Evolutionary conservation across 2,113 vertebrate genomes (phyloP).

Genomic region (Heloderma charlesbogerti): DNA sequence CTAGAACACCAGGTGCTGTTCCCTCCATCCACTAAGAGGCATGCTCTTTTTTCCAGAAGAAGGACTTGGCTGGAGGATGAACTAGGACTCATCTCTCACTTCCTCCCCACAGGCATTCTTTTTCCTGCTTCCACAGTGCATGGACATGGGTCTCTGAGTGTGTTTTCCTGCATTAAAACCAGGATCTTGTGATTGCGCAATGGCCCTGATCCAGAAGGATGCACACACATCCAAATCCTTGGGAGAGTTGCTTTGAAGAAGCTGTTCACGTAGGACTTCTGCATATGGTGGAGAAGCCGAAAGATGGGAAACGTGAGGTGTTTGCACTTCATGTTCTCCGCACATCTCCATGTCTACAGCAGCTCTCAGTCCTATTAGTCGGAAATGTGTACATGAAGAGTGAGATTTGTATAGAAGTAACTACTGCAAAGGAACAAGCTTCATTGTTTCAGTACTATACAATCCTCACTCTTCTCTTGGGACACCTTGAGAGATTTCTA

Average conservation of each 20-base stretch:
- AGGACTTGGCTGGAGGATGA: not conserved
- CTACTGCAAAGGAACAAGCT: not conserved
- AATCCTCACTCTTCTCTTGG: not conserved
- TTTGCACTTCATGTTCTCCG: not conserved
- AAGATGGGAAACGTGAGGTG: not conserved
- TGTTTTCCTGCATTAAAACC: not conserved
- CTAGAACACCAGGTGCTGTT: not conserved
- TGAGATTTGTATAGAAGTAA: not conserved
- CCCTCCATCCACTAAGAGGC: not conserved
- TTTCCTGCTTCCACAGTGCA: not conserved
- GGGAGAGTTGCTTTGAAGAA: not conserved
- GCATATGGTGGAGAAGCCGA: not conserved
- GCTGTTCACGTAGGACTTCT: not conserved
- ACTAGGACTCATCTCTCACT: not conserved
- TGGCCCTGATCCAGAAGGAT: not conserved
- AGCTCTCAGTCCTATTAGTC: not conserved
- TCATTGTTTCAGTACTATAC: not conserved
- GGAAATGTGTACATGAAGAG: not conserved
- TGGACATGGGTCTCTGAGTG: not conserved
- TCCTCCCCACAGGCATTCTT: not conserved
- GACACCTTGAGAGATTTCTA: not conserved
- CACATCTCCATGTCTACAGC: not conserved
- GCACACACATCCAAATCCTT: not conserved
- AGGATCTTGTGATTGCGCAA: no score
- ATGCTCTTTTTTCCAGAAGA: not conserved